phyloP scores from a whole-genome alignment of 2,888 invertebrate species.

The Ophion costatus region DNA sequence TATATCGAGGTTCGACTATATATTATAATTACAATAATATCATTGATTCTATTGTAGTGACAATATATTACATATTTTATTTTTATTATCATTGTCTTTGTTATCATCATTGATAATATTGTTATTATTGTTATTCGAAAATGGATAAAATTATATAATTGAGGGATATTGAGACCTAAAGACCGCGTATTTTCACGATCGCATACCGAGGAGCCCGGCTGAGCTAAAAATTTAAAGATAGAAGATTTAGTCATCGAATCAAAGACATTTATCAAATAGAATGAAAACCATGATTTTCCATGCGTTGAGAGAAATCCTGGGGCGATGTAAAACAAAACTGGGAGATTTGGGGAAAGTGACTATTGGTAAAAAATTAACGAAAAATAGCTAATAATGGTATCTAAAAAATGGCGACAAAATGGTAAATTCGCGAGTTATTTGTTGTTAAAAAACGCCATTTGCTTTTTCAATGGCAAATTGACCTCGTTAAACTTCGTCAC shows the following conservation, averaged over 20 bases:
- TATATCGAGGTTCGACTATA: no score
- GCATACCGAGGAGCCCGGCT: slow-evolving; percentile 11
- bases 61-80: no score
- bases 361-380: no score
- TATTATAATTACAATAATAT: no score
- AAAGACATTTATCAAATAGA: neutral
- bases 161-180: slow-evolving; percentile 51
- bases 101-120: neutral
- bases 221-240: neutral
- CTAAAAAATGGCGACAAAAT: no score
- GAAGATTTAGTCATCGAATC: slow-evolving; percentile 35
- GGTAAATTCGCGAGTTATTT: no score
- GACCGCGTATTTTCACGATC: slow-evolving; percentile 26
- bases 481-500: slow-evolving; percentile 4
- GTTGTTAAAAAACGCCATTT: no score
- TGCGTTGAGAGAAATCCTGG: slow-evolving; percentile 71
- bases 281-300: slow-evolving; percentile 66
- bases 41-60: no score
- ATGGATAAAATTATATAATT: slow-evolving; percentile 34
- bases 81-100: neutral
- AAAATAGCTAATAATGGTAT: no score
- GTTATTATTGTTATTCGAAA: slow-evolving; percentile 9
- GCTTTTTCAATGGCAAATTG: no score
- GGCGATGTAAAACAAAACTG: no score
- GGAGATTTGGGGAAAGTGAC: no score